Evolutionary conservation across 2,113 vertebrate species (phyloP).

Genomic region (Hippoglossus stenolepis): DNA sequence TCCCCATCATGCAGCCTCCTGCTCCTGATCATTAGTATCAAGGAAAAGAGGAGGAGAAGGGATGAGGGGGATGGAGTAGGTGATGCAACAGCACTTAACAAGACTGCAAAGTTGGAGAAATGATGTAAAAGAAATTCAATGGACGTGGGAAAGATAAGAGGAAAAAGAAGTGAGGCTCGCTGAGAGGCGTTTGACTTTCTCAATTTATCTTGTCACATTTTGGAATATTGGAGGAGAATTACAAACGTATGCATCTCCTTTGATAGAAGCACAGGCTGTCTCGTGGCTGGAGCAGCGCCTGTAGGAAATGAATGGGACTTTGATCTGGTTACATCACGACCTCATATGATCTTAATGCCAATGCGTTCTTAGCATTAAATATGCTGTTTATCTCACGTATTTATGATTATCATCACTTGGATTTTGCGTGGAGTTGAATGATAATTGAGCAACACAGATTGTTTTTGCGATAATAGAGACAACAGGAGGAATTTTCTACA

Average conservation of each 20-base stretch:
- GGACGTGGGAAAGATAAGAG: neutral
- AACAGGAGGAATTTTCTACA: neutral
- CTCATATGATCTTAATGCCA: slow-evolving; percentile 7
- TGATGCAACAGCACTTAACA: slow-evolving; percentile 52
- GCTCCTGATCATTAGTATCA: slow-evolving; percentile 44
- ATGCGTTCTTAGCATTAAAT: neutral
- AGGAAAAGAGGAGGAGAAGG: neutral
- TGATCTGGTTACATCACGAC: neutral
- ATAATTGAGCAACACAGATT: neutral
- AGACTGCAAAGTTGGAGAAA: slow-evolving; percentile 45
- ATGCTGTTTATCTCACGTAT: neutral
- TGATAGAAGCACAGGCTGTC: neutral
- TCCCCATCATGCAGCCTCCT: slow-evolving; percentile 18
- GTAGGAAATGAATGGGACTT: neutral
- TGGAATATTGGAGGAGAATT: neutral
- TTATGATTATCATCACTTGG: neutral
- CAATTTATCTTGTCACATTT: slow-evolving; percentile 2
- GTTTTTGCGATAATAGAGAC: neutral
- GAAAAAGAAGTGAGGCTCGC: neutral
- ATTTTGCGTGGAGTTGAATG: neutral
- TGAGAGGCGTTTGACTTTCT: neutral
- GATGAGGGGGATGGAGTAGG: neutral
- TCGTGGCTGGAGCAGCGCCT: neutral
- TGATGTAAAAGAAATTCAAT: slow-evolving; percentile 10
- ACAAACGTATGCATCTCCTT: neutral